Conservation (phyloP, 2,113 vertebrate species). For the Cromileptes altivelis region DNA sequence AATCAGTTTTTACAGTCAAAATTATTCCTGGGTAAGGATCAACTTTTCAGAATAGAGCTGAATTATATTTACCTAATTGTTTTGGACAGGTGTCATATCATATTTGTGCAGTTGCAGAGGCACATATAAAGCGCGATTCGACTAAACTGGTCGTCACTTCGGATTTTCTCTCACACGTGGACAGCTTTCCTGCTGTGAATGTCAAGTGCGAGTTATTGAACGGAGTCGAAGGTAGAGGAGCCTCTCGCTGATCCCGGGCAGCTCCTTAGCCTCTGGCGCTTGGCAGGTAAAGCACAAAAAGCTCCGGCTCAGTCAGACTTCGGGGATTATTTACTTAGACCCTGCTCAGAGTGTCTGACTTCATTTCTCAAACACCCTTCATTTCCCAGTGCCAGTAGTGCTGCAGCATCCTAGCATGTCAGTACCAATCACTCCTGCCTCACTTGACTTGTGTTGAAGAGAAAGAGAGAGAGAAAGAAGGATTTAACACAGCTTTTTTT, state of each 20-base stretch:
- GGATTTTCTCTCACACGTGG: conserved; percentile 53
- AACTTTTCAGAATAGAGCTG: conserved; percentile 33
- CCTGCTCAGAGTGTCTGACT: conserved; percentile 69
- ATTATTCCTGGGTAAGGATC: conserved; percentile 34
- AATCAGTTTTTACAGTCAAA: conserved; percentile 20
- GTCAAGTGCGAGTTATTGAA: conserved; percentile 66
- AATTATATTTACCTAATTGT: conserved; percentile 45
- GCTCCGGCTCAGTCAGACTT: conserved; percentile 65
- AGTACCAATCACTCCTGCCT: conserved; percentile 54
- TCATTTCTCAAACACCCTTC: conserved; percentile 66
- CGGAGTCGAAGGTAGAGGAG: conserved; percentile 44
- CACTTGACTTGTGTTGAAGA: conserved; percentile 23
- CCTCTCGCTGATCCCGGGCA: conserved; percentile 51
- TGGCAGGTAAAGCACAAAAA: conserved; percentile 65
- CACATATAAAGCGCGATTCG: conserved; percentile 28
- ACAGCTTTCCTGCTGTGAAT: conserved; percentile 60
- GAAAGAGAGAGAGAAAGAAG: neutral
- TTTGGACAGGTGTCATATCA: conserved; percentile 69
- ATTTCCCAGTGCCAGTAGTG: conserved; percentile 37
- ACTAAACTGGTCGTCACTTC: conserved; percentile 43
- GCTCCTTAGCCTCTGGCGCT: conserved; percentile 44
- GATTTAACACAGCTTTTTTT: conserved; percentile 4
- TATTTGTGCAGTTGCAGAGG: conserved; percentile 53
- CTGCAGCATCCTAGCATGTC: conserved; percentile 33
- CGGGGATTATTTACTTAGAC: conserved; percentile 75